Conservation (phyloP, 1,140 invertebrate genomes). For the Lucilia cuprina region DNA sequence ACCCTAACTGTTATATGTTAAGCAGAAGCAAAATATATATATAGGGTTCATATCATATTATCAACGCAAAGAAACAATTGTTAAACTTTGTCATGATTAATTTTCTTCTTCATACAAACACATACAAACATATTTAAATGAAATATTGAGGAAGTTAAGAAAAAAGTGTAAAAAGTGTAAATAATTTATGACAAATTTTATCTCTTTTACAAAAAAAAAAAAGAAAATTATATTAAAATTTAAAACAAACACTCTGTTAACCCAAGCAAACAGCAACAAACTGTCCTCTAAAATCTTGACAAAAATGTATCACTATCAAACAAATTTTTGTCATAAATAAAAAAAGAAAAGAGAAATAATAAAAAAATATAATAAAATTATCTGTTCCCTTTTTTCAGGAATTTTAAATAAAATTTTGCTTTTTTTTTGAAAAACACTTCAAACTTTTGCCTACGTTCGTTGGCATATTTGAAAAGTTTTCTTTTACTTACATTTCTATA, state of each 20-base stretch:
- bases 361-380: not conserved
- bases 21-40: too few species aligned
- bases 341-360: too few species aligned
- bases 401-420: conserved; percentile 6
- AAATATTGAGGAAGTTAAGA: conserved; percentile 26
- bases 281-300: conserved; percentile 1
- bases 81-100: conserved; percentile 20
- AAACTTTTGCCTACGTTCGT: not conserved
- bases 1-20: too few species aligned
- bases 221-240: not conserved
- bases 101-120: not conserved
- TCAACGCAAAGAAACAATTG: too few species aligned
- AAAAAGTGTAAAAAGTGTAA: not conserved
- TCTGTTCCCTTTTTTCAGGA: not conserved
- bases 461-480: not conserved
- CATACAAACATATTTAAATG: conserved; percentile 9
- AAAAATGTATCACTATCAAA: not conserved
- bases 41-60: too few species aligned
- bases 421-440: not conserved
- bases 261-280: not conserved
- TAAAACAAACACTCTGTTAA: not conserved
- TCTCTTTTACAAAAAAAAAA: not conserved
- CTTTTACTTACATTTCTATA: not conserved
- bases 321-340: not conserved
- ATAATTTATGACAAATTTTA: conserved; percentile 27